phyloP scores from a whole-genome alignment of 2,888 invertebrate species.

The Drosophila demipolita region DNA sequence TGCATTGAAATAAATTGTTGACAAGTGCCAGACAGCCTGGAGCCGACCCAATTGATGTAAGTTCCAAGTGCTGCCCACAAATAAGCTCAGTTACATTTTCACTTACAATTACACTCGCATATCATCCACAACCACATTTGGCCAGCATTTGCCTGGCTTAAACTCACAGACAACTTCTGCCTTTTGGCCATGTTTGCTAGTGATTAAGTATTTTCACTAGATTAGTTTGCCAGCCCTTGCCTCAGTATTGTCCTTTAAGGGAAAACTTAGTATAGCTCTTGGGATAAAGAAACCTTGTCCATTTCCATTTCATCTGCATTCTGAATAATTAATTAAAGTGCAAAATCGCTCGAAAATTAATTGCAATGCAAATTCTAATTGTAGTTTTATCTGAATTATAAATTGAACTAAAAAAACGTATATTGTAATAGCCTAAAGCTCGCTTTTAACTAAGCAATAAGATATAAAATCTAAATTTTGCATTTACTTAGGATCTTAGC shows the following conservation, averaged over 20 bases:
- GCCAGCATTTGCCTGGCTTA: slow-evolving; percentile 3
- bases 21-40: slow-evolving; percentile 2
- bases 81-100: background rate
- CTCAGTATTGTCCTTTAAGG: background rate
- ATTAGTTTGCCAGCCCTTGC: background rate
- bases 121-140: background rate
- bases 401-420: background rate
- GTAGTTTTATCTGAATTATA: background rate
- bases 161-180: background rate
- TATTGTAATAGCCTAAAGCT: background rate
- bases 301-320: background rate
- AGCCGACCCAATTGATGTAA: background rate
- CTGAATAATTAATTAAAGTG: background rate
- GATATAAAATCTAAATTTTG: background rate
- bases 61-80: slow-evolving; percentile 8
- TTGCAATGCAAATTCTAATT: background rate
- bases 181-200: background rate
- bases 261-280: background rate
- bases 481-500: background rate
- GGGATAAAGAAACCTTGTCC: background rate
- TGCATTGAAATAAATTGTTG: slow-evolving; percentile 34
- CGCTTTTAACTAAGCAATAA: background rate
- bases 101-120: slow-evolving; percentile 13
- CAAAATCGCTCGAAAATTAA: background rate
- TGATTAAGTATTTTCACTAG: background rate